phyloP scores from a whole-genome alignment of 1,140 invertebrate species.

The Drosophila bocqueti region DNA sequence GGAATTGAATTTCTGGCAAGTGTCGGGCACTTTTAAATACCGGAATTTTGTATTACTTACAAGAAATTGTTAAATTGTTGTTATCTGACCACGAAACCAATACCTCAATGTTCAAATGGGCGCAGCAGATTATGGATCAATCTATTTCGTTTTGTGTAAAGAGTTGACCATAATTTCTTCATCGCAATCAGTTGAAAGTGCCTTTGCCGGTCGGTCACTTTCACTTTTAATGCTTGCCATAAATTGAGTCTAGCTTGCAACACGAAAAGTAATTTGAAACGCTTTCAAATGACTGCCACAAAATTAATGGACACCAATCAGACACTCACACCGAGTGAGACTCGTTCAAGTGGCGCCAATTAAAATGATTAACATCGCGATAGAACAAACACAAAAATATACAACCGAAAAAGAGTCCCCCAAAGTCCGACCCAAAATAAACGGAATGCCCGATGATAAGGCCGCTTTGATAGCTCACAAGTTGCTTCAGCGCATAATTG shows the following conservation, averaged over 20 bases:
- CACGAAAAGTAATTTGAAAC: conserved; percentile 76
- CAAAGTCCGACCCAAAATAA: conserved; percentile 21
- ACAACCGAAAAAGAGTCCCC: conserved; percentile 47
- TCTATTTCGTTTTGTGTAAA: conserved; percentile 1
- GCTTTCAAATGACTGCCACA: conserved; percentile 74
- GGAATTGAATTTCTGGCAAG: conserved; percentile 3
- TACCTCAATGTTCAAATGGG: conserved; percentile 9
- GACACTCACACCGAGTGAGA: conserved; percentile 39
- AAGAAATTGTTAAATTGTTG: not conserved
- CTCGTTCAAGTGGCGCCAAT: conserved; percentile 75
- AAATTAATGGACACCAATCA: conserved; percentile 74
- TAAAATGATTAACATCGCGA: conserved; percentile 78
- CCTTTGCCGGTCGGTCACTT: conserved; percentile 43
- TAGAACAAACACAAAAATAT: conserved; percentile 52
- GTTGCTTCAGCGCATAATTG: conserved; percentile 77
- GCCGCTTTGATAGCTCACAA: conserved; percentile 57
- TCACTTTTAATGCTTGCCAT: conserved; percentile 56
- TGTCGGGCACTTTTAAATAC: not conserved
- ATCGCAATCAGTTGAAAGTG: conserved; percentile 63
- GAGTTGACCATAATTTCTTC: conserved; percentile 36
- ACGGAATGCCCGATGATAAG: conserved; percentile 63
- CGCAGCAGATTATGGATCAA: conserved; percentile 24
- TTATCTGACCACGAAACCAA: not conserved
- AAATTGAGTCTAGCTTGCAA: conserved; percentile 52
- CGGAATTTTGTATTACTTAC: conserved; percentile 4